Evolutionary conservation across 1,140 invertebrate genomes (phyloP).

Genomic region (Meloidogyne hapla): DNA sequence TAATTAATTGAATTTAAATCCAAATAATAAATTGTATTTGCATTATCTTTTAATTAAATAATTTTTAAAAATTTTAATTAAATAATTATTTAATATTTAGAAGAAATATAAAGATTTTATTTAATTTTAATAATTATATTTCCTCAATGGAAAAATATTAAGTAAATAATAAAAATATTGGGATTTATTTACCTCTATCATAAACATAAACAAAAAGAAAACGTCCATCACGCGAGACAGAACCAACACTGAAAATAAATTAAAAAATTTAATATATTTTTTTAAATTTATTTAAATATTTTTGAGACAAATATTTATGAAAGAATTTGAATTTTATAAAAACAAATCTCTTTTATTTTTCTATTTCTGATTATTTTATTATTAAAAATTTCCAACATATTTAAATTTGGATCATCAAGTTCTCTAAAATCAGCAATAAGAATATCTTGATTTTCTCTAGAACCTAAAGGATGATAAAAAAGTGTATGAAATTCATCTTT

Average conservation of each 20-base stretch:
- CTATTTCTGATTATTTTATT: too few relatives aligned
- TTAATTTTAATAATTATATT: too few relatives aligned
- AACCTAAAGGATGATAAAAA: constrained; percentile 85
- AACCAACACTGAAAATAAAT: constrained; percentile 27
- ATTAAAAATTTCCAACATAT: constrained; percentile 58
- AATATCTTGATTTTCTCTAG: constrained; percentile 81
- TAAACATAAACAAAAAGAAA: constrained; percentile 56
- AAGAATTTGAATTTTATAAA: too few relatives aligned
- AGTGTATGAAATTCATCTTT: constrained; percentile 83
- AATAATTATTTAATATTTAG: too few relatives aligned
- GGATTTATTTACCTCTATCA: constrained; percentile 59
- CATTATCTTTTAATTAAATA: constrained; percentile 20
- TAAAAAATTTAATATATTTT: constrained; percentile 21
- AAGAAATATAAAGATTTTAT: too few relatives aligned
- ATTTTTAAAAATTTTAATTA: too few relatives aligned
- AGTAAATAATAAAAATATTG: too few relatives aligned
- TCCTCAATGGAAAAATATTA: too few relatives aligned
- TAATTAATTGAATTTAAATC: constrained; percentile 49
- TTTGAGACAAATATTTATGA: too few relatives aligned
- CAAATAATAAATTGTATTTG: constrained; percentile 56
- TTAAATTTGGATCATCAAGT: constrained; percentile 87
- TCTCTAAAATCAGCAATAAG: constrained; percentile 86
- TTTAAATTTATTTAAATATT: not conserved
- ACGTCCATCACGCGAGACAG: constrained; percentile 54
- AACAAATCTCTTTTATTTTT: too few relatives aligned